Evolutionary conservation across 2,113 vertebrate genomes (phyloP), one percentile per base, ranked within the genome.

Genomic region (Synodontis membranacea): DNA sequence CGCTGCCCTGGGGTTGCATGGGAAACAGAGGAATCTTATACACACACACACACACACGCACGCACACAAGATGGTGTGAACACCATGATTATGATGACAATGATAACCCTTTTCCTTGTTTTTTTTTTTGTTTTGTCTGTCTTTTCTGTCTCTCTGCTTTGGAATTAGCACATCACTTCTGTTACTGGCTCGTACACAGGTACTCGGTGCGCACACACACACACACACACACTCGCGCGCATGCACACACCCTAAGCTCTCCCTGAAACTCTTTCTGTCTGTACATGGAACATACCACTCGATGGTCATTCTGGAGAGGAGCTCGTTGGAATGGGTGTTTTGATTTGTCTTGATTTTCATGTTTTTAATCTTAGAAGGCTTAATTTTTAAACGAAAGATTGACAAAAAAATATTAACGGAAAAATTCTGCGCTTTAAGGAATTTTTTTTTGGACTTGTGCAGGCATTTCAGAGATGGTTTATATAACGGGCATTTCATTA

Each of bases 1-100:
- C 52, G 92, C 93, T 92, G 91, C 93, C 94, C 92, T 93, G 92
- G 94, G 94, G 92, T 94, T 92, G 93, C 95, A 95, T 92, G 95
- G 96, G 96, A 97, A 95, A 95, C 93, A 93, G 91, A 90, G 91
- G 91, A 93, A 91, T 89, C 89, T 80, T 92, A 9, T 6, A 21
- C 80, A 91, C 39, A 25, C 10, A 64, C 89, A 88, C 70, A 48
- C 42, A n/a, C 70, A 25, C 70, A 37, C 37, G 4, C 7, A 72
- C 80, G 91, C 42, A 46, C 25, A 66, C 89, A 88, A 42, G 90
- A 93, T 92, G 92, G 91, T 92, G 90, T 75, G 66, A 92, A 92
- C 91, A 93, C 91, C 90, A 91, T 87, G 62, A 83, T 89, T 86
- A 89, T 70, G 48, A 82, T 66, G 85, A 91, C 78, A 82, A 90